Evolutionary conservation across 2,797 vertebrate genomes (phyloP).

Genomic region (Rhabdophis nuchalis): DNA sequence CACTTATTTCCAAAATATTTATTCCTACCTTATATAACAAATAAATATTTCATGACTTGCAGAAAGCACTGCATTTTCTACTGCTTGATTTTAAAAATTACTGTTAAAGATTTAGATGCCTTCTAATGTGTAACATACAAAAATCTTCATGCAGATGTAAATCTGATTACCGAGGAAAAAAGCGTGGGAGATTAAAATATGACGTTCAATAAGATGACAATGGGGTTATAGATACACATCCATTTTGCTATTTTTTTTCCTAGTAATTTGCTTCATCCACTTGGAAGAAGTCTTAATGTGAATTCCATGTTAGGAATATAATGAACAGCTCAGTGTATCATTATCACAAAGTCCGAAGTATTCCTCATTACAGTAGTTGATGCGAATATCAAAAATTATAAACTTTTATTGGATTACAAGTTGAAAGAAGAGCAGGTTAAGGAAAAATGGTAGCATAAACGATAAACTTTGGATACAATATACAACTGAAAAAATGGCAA

Average conservation of each 20-base stretch:
- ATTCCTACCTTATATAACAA: not conserved
- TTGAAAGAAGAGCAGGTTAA: too few relatives aligned
- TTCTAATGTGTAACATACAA: not conserved
- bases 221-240: not conserved
- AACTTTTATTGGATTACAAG: too few relatives aligned
- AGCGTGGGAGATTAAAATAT: too few relatives aligned
- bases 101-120: not conserved
- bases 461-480: too few relatives aligned
- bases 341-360: not conserved
- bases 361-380: not conserved
- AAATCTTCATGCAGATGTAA: not conserved
- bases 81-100: not conserved
- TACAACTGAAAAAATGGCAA: too few relatives aligned
- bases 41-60: not conserved
- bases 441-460: too few relatives aligned
- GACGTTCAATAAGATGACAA: not conserved
- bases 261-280: not conserved
- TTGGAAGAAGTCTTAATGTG: not conserved
- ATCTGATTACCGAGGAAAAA: not conserved
- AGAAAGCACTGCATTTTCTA: not conserved
- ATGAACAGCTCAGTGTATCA: not conserved
- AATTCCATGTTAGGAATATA: too few relatives aligned
- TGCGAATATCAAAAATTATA: not conserved
- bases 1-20: not conserved
- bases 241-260: not conserved